phyloP scores from a whole-genome alignment of 2,888 invertebrate genomes.

The Pomacea canaliculata region DNA sequence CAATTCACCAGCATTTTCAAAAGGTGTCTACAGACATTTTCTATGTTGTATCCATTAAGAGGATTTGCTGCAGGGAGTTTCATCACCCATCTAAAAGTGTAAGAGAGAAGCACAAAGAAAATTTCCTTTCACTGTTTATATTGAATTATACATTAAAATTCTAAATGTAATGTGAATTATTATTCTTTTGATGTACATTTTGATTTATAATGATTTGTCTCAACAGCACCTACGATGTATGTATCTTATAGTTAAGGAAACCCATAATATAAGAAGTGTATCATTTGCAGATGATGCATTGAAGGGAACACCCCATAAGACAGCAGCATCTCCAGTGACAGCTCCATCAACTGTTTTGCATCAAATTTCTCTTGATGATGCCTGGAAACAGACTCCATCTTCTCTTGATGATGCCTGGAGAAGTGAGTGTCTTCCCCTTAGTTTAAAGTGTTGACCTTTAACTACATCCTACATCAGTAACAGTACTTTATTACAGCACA shows the following conservation, averaged over 20 bases:
- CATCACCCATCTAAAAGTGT: neutral
- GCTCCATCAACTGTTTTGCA: neutral
- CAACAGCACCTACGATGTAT: no score
- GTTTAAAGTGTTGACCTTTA: no score
- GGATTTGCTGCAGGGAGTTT: neutral
- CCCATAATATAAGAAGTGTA: no score
- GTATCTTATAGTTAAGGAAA: no score
- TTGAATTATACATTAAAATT: no score
- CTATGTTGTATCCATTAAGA: neutral
- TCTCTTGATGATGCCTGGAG: slow-evolving; percentile 49
- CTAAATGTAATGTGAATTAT: no score
- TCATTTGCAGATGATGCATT: neutral
- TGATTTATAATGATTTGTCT: no score
- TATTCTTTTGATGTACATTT: no score
- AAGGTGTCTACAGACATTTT: neutral
- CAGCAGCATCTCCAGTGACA: neutral
- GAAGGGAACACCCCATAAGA: neutral
- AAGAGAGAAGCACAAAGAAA: neutral
- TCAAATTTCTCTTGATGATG: slow-evolving; percentile 46
- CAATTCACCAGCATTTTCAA: neutral
- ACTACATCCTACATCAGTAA: no score
- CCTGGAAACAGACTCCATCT: slow-evolving; percentile 42
- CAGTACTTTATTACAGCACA: no score
- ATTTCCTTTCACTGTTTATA: neutral
- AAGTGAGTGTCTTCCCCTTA: neutral